Evolutionary conservation across 2,113 vertebrate genomes (phyloP).

Genomic region (Petromus typicus): DNA sequence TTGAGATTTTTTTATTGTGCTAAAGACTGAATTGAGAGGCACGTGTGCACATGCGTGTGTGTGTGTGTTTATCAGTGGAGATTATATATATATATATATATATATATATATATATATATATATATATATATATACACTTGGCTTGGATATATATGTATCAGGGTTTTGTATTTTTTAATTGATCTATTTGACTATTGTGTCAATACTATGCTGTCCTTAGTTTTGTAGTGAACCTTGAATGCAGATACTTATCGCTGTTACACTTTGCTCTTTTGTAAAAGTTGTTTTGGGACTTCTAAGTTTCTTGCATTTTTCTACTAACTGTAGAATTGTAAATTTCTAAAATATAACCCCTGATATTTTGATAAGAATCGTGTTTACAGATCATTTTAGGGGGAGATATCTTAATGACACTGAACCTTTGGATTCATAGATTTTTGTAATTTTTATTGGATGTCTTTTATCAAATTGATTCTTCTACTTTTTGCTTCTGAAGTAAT

Average conservation of each 20-base stretch:
- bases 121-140: no score
- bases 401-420: background rate
- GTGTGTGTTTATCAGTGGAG: no score
- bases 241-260: background rate
- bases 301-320: background rate
- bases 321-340: background rate
- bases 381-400: background rate
- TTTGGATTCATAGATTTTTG: background rate
- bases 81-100: no score
- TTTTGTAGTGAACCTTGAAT: background rate
- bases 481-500: background rate
- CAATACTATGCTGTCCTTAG: background rate
- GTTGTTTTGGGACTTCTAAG: background rate
- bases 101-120: background rate
- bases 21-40: no score
- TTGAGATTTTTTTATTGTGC: no score
- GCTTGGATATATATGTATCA: background rate
- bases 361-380: background rate
- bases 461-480: background rate
- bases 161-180: background rate
- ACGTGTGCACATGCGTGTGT: no score
- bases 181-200: background rate
- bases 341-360: background rate
- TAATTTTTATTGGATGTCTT: background rate
- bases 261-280: background rate